Conservation (phyloP, 2,797 vertebrate genomes). For the Hippoglossus hippoglossus region DNA sequence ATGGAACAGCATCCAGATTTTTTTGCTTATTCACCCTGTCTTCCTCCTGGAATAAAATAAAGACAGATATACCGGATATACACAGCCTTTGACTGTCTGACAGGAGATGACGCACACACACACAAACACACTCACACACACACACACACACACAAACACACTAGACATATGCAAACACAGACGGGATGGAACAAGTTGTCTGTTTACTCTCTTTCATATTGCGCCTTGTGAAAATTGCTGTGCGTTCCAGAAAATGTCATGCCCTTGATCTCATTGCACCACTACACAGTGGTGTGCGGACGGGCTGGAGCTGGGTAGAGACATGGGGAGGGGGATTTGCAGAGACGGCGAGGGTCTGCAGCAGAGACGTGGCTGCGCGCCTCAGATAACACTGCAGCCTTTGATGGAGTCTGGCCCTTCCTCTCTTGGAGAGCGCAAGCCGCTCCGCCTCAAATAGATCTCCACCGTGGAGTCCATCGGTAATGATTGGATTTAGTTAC, state of each 20-base stretch:
- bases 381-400: constrained; percentile 80
- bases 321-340: constrained; percentile 60
- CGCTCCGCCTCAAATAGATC: constrained; percentile 65
- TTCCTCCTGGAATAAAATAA: constrained; percentile 51
- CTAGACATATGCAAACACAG: constrained; percentile 11
- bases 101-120: constrained; percentile 28
- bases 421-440: constrained; percentile 62
- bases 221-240: constrained; percentile 61
- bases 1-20: constrained; percentile 43
- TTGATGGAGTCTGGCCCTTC: constrained; percentile 74
- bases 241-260: constrained; percentile 72
- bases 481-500: constrained; percentile 81
- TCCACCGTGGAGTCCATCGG: constrained; percentile 68
- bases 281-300: constrained; percentile 62
- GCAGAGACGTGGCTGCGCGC: constrained; percentile 71
- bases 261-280: constrained; percentile 76
- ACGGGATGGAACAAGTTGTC: constrained; percentile 56
- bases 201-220: constrained; percentile 67
- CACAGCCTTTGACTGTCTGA: constrained; percentile 51
- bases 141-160: not conserved
- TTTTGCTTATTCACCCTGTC: constrained; percentile 55
- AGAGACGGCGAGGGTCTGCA: constrained; percentile 62
- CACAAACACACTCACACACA: not conserved
- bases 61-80: constrained; percentile 47
- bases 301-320: constrained; percentile 46